These are phyloP conservation scores for Sus scrofa DNA, from an alignment of 2,113 vertebrate genomes.

Conservation along the genomic window DNA sequence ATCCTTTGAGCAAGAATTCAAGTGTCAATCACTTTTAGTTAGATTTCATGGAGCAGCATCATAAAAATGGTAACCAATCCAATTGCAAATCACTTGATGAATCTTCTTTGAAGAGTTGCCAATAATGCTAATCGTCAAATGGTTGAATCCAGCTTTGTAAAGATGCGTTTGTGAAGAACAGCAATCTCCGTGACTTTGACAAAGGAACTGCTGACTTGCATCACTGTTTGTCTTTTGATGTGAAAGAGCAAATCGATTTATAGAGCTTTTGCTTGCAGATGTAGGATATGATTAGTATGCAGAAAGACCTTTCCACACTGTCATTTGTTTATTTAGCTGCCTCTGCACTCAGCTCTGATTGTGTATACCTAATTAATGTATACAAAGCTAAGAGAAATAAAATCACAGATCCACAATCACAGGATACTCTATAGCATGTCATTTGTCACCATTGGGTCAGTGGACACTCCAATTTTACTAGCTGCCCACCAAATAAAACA, in stretches of 20 bases:
- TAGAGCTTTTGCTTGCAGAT: constrained; percentile 94
- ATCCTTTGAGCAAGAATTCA: constrained; percentile 88
- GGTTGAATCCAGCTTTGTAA: constrained; percentile 93
- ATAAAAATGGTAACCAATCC: constrained; percentile 92
- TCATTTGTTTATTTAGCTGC: constrained; percentile 94
- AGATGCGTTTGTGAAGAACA: constrained; percentile 95
- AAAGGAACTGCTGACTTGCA: constrained; percentile 99
- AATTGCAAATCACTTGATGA: constrained; percentile 93
- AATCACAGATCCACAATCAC: constrained; percentile 83
- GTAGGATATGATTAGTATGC: constrained; percentile 98
- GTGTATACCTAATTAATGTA: constrained; percentile 92
- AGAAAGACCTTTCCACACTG: constrained; percentile 92
- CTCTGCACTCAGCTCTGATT: constrained; percentile 91
- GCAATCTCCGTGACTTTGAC: constrained; percentile 99
- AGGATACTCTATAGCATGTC: constrained; percentile 82
- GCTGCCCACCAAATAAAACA: constrained; percentile 69
- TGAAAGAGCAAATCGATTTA: constrained; percentile 99
- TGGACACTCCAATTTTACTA: constrained; percentile 80
- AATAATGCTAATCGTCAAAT: constrained; percentile 98
- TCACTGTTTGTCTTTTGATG: constrained; percentile 99
- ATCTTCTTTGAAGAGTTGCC: constrained; percentile 98
- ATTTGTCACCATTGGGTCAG: constrained; percentile 74
- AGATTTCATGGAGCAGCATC: constrained; percentile 89
- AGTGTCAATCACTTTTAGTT: constrained; percentile 90
- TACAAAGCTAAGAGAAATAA: constrained; percentile 90